Conservation (phyloP, 2,888 invertebrate species). For the Pristionchus maxplancki region DNA sequence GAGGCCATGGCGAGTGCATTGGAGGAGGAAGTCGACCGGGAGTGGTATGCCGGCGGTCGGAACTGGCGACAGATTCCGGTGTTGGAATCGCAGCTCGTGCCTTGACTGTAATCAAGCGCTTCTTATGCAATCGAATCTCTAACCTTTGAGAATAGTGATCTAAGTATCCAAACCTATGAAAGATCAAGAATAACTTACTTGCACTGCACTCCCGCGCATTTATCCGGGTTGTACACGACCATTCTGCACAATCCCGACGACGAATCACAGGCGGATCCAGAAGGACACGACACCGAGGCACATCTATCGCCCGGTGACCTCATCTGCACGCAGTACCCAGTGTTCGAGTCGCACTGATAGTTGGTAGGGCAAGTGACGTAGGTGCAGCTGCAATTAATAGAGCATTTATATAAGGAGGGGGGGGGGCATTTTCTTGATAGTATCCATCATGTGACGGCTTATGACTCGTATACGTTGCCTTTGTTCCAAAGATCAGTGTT, state of each 20-base stretch:
- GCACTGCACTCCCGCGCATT: slow-evolving; percentile 24
- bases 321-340: slow-evolving; percentile 37
- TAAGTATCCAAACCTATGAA: too few relatives aligned
- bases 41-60: slow-evolving; percentile 40
- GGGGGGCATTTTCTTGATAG: too few relatives aligned
- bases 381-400: background rate
- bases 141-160: background rate
- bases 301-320: slow-evolving; percentile 9
- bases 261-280: slow-evolving; percentile 32
- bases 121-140: too few relatives aligned
- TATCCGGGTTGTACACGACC: background rate
- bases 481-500: too few relatives aligned
- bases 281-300: background rate
- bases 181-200: background rate
- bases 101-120: slow-evolving; percentile 41
- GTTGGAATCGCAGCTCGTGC: slow-evolving; percentile 52
- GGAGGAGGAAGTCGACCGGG: background rate
- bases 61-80: slow-evolving; percentile 46
- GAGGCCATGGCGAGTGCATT: background rate
- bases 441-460: too few relatives aligned
- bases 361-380: slow-evolving; percentile 10
- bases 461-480: too few relatives aligned
- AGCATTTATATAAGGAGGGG: background rate
- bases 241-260: slow-evolving; percentile 22
- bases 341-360: slow-evolving; percentile 51